A percentile compares a stretch with the other conserved stretches of the same genome.
Conservation (phyloP, 2,888 invertebrate species). For the Eupithecia dodoneata region DNA sequence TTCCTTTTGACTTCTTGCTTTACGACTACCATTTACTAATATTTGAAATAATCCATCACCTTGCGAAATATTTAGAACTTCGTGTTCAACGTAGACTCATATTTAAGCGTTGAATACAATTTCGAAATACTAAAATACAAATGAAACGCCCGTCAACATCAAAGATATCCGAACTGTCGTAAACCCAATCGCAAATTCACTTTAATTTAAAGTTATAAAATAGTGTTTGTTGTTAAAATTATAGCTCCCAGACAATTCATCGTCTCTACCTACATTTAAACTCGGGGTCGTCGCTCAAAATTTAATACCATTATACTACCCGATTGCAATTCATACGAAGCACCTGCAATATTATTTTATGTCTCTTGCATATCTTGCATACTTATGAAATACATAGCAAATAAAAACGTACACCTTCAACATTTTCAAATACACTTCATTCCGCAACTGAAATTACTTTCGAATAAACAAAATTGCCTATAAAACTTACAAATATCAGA, state of each 20-base stretch:
- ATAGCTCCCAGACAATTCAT: conserved; percentile 11
- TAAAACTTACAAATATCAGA: not conserved
- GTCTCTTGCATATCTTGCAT: conserved; percentile 15
- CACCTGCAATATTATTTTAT: conserved; percentile 35
- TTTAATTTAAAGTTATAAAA: conserved; percentile 1
- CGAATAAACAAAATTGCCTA: not conserved
- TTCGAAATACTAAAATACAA: not conserved
- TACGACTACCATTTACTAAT: not conserved
- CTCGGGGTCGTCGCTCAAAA: conserved; percentile 24
- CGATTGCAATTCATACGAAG: conserved; percentile 31
- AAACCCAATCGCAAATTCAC: not conserved
- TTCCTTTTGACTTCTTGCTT: not conserved
- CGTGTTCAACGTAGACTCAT: not conserved
- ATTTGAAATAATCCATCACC: not conserved
- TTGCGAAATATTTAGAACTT: not conserved
- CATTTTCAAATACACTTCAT: conserved; percentile 15
- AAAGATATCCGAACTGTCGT: not conserved
- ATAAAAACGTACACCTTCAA: conserved; percentile 23
- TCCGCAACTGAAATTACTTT: conserved; percentile 16
- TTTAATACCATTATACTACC: conserved; percentile 29
- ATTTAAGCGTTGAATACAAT: not conserved
- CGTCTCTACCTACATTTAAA: not conserved
- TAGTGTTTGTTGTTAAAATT: not conserved
- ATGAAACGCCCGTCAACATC: not conserved
- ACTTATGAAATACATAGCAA: conserved; percentile 22